Percentiles rank a stretch among this genome's conserved stretches.
Conservation (phyloP, 2,113 vertebrate genomes). For the Chinchilla lanigera region DNA sequence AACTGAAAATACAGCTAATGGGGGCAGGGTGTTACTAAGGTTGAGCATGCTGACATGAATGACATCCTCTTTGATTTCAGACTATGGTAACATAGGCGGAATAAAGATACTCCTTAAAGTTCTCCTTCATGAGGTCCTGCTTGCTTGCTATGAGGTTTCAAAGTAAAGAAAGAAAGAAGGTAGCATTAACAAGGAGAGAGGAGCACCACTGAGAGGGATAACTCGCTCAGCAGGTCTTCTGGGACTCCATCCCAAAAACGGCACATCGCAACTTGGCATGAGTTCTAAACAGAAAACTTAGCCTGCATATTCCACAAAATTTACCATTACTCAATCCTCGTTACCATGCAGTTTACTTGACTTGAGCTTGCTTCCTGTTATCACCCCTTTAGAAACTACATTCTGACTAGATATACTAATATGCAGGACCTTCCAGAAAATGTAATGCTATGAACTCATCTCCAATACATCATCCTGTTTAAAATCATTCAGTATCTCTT, state of each 20-base stretch:
- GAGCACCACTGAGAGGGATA: not conserved
- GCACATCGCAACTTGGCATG: not conserved
- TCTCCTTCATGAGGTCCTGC: not conserved
- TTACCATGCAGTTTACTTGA: not conserved
- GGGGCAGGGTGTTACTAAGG: not conserved
- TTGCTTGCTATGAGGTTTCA: not conserved
- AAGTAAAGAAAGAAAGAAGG: slow-evolving; percentile 1
- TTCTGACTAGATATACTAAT: not conserved
- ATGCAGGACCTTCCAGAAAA: not conserved
- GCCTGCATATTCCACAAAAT: not conserved
- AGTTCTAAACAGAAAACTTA: not conserved
- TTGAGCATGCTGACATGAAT: not conserved
- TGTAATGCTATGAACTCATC: not conserved
- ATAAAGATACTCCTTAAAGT: not conserved
- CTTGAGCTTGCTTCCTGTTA: not conserved
- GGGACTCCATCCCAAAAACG: not conserved
- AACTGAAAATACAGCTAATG: slow-evolving; percentile 27
- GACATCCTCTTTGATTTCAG: slow-evolving; percentile 21
- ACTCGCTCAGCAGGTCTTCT: not conserved
- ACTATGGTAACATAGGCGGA: not conserved
- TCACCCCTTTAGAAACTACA: not conserved
- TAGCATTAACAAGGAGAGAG: not conserved
- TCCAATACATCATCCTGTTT: slow-evolving; percentile 1
- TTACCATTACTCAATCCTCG: not conserved
- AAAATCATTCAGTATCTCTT: slow-evolving; percentile 9